A percentile compares a stretch with the other conserved stretches of the same genome.
Conservation (phyloP, 1,140 invertebrate genomes). For the Thaumetopoea pityocampa region DNA sequence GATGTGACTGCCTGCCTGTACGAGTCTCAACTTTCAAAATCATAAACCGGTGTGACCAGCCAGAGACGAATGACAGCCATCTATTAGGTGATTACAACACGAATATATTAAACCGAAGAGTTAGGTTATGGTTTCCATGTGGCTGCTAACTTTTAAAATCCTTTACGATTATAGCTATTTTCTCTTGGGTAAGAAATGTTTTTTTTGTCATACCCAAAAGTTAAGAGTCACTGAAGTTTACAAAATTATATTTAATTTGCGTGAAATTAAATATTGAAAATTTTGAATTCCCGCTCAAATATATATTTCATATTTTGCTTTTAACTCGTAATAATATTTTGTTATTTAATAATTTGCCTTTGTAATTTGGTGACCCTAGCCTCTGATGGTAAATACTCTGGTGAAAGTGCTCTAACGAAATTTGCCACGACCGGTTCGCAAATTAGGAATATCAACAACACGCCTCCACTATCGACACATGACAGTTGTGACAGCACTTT, state of each 20-base stretch:
- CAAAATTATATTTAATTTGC: no score
- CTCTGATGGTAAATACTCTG: conserved; percentile 3
- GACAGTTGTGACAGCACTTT: conserved; percentile 25
- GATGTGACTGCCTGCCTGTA: conserved; percentile 14
- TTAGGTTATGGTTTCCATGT: no score
- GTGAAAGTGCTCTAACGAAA: conserved; percentile 34
- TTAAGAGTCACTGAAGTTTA: no score
- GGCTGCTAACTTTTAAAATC: no score
- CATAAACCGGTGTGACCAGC: conserved; percentile 40
- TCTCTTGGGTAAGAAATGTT: no score
- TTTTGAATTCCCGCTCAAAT: no score
- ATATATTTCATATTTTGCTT: no score
- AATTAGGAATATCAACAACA: conserved; percentile 20
- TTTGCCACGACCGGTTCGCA: conserved; percentile 25
- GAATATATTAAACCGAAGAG: conserved; percentile 13
- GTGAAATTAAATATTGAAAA: no score
- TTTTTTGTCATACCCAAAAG: no score
- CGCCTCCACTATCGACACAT: conserved; percentile 10
- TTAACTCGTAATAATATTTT: no score
- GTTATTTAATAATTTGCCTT: no score
- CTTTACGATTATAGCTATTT: no score
- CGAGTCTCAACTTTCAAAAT: conserved; percentile 51
- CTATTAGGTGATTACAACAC: conserved; percentile 27
- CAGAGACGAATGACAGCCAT: conserved; percentile 29
- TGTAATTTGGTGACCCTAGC: not conserved